These are phyloP conservation scores for Gambusia affinis DNA, from an alignment of 2,113 vertebrate species.

Conservation along the genomic window DNA sequence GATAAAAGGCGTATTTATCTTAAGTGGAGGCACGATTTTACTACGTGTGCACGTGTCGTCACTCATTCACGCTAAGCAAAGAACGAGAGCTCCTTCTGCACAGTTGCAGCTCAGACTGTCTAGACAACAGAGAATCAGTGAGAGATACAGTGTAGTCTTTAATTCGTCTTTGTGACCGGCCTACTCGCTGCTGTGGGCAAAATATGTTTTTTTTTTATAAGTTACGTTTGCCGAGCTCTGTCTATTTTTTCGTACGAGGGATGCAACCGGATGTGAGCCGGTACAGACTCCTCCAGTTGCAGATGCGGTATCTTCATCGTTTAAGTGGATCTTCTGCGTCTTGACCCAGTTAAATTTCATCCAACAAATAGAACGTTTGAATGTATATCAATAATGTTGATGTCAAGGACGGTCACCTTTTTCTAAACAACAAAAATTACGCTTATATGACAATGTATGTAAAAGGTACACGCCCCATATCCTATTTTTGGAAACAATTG, in stretches of 20 bases:
- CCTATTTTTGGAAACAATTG: not conserved
- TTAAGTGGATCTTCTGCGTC: not conserved
- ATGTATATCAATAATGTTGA: not conserved
- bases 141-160: not conserved
- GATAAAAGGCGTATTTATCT: not conserved
- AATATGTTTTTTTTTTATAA: not conserved
- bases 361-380: not conserved
- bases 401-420: not conserved
- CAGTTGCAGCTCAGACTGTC: no score
- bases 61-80: slow-evolving; percentile 51
- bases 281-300: not conserved
- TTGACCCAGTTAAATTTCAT: not conserved
- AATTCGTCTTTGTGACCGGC: not conserved
- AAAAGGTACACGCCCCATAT: not conserved
- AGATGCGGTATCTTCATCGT: not conserved
- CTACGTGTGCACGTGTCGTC: slow-evolving; percentile 62
- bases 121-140: not conserved
- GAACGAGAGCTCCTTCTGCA: not conserved
- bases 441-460: not conserved
- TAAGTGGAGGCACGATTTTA: not conserved
- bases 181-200: not conserved
- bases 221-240: not conserved
- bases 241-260: not conserved
- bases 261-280: slow-evolving; percentile 49
- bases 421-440: not conserved